A percentile compares a stretch with the other conserved stretches of the same genome.
phyloP scores from a whole-genome alignment of 2,797 vertebrate species.

The Columba guinea region DNA sequence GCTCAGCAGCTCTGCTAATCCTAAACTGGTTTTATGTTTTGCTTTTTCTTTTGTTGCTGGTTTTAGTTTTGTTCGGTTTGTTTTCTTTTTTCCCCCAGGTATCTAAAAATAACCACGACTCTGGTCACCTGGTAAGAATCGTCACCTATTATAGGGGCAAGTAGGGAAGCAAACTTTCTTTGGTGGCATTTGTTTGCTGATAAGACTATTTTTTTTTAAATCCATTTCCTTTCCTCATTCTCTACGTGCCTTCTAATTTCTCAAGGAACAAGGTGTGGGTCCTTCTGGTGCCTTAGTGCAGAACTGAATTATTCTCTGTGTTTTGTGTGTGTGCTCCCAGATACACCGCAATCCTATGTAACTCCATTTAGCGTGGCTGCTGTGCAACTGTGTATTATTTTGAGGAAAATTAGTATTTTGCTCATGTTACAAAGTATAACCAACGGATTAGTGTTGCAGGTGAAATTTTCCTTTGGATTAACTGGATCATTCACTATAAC shows the following conservation, averaged over 20 bases:
- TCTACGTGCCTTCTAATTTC: neutral
- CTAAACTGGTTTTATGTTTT: neutral
- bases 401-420: neutral
- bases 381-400: neutral
- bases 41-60: neutral
- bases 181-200: neutral
- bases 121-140: neutral
- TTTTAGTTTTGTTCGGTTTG: neutral
- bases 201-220: neutral
- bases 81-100: no score
- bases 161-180: neutral
- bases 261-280: conserved; percentile 11
- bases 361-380: neutral
- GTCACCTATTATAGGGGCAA: neutral
- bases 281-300: neutral
- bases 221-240: conserved; percentile 49
- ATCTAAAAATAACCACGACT: neutral
- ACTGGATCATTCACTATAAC: rapidly evolving
- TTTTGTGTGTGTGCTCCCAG: rapidly evolving
- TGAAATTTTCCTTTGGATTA: neutral
- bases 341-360: rapidly evolving
- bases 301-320: neutral
- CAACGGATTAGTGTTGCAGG: neutral
- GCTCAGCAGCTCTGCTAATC: neutral
- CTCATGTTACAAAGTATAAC: neutral